Conservation (phyloP, 2,113 vertebrate genomes). For the Turnix velox region DNA sequence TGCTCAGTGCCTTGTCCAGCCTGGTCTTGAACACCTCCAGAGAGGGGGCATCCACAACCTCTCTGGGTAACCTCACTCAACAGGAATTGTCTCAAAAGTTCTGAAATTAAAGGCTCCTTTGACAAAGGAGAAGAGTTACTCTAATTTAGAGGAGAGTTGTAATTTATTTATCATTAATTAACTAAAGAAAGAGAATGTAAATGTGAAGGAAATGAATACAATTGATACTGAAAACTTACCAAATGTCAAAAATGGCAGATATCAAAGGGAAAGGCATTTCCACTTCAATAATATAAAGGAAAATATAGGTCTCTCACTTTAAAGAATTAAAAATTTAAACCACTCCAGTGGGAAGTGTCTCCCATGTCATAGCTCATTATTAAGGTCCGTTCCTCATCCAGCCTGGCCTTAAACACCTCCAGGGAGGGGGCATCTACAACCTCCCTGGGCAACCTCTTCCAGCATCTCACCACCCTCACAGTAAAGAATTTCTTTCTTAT, state of each 20-base stretch:
- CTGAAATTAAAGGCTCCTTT: neutral
- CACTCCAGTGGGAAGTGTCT: neutral
- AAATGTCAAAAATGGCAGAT: neutral
- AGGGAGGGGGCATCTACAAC: too few species aligned
- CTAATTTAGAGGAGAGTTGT: neutral
- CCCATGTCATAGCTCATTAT: neutral
- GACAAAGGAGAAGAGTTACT: neutral
- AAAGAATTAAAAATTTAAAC: neutral
- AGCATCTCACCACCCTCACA: too few species aligned
- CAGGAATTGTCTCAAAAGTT: neutral
- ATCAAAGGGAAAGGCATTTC: neutral
- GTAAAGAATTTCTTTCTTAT: too few species aligned
- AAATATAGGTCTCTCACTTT: neutral
- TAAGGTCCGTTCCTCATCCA: too few species aligned
- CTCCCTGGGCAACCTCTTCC: too few species aligned
- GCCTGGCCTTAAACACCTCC: too few species aligned
- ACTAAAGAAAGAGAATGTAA: neutral
- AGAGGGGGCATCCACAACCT: too few species aligned
- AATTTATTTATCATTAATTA: neutral
- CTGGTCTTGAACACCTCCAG: too few species aligned
- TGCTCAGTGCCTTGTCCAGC: too few species aligned
- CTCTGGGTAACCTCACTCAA: too few species aligned
- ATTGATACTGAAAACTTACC: neutral
- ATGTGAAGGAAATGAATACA: neutral
- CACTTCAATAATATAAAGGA: neutral